These are phyloP conservation scores for Plagiodera versicolora DNA, from an alignment of 2,888 invertebrate genomes.

Conservation along the genomic window DNA sequence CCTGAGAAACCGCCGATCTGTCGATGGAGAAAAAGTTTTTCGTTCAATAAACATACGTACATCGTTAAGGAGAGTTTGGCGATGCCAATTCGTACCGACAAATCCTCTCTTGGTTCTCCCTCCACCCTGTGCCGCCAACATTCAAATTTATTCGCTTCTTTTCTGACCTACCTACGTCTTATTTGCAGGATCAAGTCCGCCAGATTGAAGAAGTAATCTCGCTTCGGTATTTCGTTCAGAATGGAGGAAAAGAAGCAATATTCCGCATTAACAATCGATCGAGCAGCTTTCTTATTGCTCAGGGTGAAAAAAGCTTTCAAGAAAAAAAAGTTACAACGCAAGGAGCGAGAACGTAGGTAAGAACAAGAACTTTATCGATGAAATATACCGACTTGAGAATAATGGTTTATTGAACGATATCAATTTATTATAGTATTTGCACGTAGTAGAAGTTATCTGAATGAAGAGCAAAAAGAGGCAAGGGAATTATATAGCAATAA, in stretches of 20 bases:
- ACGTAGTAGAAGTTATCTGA: too few species aligned
- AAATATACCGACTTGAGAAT: too few species aligned
- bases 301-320: constrained; percentile 88
- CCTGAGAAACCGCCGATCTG: neutral
- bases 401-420: too few species aligned
- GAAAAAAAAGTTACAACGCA: constrained; percentile 84
- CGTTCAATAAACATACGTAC: too few species aligned
- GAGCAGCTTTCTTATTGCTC: constrained; percentile 84
- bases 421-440: too few species aligned
- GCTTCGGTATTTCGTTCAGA: neutral
- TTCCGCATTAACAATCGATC: constrained; percentile 79
- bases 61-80: too few species aligned
- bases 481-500: too few species aligned
- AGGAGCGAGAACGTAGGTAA: constrained; percentile 86
- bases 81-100: too few species aligned
- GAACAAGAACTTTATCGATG: too few species aligned
- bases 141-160: neutral
- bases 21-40: too few species aligned
- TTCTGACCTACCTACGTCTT: neutral
- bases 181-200: neutral
- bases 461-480: too few species aligned
- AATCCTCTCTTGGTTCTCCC: neutral
- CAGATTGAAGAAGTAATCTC: constrained; percentile 7
- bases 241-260: constrained; percentile 62
- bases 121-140: neutral